Evolutionary conservation across 2,113 vertebrate genomes (phyloP).

Genomic region (Salvelinus namaycush): DNA sequence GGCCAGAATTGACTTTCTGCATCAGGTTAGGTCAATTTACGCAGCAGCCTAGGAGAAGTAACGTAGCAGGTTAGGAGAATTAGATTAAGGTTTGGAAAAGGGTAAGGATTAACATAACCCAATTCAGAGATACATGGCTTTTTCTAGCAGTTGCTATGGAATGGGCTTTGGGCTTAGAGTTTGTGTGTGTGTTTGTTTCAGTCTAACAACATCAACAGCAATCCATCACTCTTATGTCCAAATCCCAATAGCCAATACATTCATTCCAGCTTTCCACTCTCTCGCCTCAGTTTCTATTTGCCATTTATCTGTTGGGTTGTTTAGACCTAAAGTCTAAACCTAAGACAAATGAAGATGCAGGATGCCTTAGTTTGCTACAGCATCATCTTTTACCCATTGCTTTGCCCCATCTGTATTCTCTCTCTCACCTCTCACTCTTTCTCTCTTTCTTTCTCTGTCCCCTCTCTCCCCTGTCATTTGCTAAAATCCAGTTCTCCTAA

Average conservation of each 20-base stretch:
- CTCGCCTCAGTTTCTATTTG: not conserved
- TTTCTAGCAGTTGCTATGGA: constrained; percentile 22
- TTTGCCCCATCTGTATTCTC: no score
- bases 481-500: constrained; percentile 46
- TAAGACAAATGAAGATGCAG: no score
- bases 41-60: no score
- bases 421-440: no score
- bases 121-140: not conserved
- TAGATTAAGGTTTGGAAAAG: no score
- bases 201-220: not conserved
- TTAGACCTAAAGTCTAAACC: not conserved
- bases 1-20: no score
- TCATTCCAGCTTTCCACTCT: not conserved
- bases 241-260: not conserved
- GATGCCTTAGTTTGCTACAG: not conserved
- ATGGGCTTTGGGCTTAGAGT: not conserved
- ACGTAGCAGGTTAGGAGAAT: no score
- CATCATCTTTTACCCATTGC: not conserved
- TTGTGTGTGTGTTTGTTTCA: not conserved
- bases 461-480: constrained; percentile 33
- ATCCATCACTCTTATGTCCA: not conserved
- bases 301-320: not conserved
- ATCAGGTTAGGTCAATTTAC: no score
- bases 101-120: constrained; percentile 5
- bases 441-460: no score